Evolutionary conservation across 2,888 invertebrate genomes (phyloP).

Genomic region (Mimachlamys varia): DNA sequence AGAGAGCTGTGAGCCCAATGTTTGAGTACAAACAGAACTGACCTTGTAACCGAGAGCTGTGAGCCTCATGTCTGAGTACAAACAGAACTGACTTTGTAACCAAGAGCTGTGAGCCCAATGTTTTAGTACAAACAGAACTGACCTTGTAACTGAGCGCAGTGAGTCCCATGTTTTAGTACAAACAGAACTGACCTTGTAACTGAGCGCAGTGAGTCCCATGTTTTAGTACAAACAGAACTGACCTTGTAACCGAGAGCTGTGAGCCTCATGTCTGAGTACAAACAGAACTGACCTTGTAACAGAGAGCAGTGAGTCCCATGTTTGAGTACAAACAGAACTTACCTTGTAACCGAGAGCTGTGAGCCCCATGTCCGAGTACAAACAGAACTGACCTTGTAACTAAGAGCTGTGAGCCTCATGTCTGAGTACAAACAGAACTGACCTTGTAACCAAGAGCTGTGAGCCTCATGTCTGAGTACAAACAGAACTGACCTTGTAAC

Average conservation of each 20-base stretch:
- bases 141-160: conserved; percentile 77
- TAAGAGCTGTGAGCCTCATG: conserved; percentile 77
- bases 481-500: conserved; percentile 70
- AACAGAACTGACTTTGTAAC: conserved; percentile 70
- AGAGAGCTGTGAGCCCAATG: conserved; percentile 77
- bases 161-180: conserved; percentile 72
- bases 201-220: conserved; percentile 77
- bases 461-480: conserved; percentile 72
- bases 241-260: conserved; percentile 77
- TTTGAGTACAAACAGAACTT: conserved; percentile 40
- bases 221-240: conserved; percentile 41
- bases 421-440: conserved; percentile 41
- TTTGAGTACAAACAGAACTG: conserved; percentile 41
- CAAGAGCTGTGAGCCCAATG: conserved; percentile 77
- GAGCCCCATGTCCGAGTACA: conserved; percentile 72
- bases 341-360: conserved; percentile 77
- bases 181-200: conserved; percentile 70
- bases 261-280: conserved; percentile 72
- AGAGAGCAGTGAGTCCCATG: conserved; percentile 77
- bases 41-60: conserved; percentile 77
- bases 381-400: conserved; percentile 70
- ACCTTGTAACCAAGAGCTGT: conserved; percentile 77
- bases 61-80: conserved; percentile 72
- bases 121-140: conserved; percentile 41
- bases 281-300: conserved; percentile 70